Base-by-base conservation (phyloP, 2,113 vertebrate genomes). In the Thoracochromis brauschi region DNA sequence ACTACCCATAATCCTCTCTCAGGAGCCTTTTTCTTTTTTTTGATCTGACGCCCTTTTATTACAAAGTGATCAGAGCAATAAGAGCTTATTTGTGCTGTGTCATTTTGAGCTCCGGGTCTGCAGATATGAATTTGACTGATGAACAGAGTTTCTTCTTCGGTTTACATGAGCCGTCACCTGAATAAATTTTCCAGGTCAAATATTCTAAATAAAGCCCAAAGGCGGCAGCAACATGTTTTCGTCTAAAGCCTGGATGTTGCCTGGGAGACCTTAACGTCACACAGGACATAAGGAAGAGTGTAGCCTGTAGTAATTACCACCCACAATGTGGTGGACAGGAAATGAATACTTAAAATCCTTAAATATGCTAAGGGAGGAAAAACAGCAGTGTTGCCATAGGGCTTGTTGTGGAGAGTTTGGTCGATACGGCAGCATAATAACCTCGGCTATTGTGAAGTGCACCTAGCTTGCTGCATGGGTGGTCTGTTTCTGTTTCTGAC, bases 201-300 rank as follows among this genome's bases (percentile, higher is more conserved):
- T 90, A 80, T 84, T 88, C 86, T 89, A 95, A 95, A 95, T 90
- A 89, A 92, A 94, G 84, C 73, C 51, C 79, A n/a, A 84, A 88
- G 80, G 88, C 49, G 14, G 83, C 81, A 75, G 84, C 78, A 58
- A 24, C 24, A 24, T 93, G 92, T 88, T 93, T 91, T 92, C 82
- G 80, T 91, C 91, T 86, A 73, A 53, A 84, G 85, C 83, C 81
- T 85, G 65, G 71, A 81, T 91, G 93, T 92, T 73, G 63, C 92
- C 93, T 4, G 86, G 93, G 94, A 95, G 88, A 96, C 82, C 10
- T 86, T 82, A 83, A 86, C 88, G 58, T 92, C 91, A 94, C 40
- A 57, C 68, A 33, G 78, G 80, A 90, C 78, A 79, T 13, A 33
- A 38, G 35, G 81, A 88, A 14, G 38, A 84, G 78, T 26, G 63